phyloP scores from a whole-genome alignment of 64 coral and sea anemone species.

The Stichodactyla helianthus region DNA sequence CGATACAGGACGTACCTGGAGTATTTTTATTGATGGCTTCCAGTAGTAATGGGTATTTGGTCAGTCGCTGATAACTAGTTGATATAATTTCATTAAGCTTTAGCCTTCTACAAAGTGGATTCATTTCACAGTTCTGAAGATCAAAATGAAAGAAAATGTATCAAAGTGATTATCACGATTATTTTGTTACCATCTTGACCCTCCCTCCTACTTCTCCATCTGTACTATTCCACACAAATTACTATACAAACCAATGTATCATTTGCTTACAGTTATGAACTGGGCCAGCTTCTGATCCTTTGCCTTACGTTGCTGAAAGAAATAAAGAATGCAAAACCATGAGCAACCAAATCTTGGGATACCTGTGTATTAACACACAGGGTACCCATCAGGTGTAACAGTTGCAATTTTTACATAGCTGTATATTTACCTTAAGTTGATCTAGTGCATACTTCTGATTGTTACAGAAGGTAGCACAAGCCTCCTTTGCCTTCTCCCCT shows the following conservation, averaged over 20 bases:
- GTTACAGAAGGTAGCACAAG: conserved; percentile 92
- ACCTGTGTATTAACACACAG: background rate
- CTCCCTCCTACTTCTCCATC: background rate
- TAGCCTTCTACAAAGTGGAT: conserved; percentile 82
- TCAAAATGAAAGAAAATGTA: background rate
- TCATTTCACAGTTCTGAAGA: conserved; percentile 78
- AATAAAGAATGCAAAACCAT: background rate
- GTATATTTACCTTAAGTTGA: conserved; percentile 65
- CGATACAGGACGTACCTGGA: conserved; percentile 47
- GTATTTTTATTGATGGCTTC: conserved; percentile 94
- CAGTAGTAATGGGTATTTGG: conserved; percentile 92
- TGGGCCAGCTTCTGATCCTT: conserved; percentile 74
- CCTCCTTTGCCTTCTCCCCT: conserved; percentile 80
- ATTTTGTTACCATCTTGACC: no score
- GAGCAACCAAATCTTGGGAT: background rate
- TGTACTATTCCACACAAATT: background rate
- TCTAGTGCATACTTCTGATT: conserved; percentile 92
- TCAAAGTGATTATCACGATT: no score
- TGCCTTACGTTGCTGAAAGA: conserved; percentile 62
- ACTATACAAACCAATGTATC: background rate
- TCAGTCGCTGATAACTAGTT: conserved; percentile 94
- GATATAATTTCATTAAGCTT: conserved; percentile 96
- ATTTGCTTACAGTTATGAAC: conserved; percentile 70
- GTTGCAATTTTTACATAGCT: background rate
- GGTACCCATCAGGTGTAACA: background rate